phyloP scores from a whole-genome alignment of 1,140 invertebrate species.

The Drosophila ohnishii region DNA sequence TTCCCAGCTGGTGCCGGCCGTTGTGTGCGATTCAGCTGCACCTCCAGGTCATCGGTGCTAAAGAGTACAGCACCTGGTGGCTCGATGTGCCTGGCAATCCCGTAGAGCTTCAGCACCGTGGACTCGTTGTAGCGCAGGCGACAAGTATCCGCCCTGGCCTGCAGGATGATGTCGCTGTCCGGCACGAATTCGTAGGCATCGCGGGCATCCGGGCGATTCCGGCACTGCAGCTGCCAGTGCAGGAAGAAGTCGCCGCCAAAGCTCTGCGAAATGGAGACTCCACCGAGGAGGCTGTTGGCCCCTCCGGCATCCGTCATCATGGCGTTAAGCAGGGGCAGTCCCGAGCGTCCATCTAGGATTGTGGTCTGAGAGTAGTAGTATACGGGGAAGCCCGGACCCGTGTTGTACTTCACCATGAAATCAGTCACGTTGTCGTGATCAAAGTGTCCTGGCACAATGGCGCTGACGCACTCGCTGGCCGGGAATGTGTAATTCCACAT shows the following conservation, averaged over 20 bases:
- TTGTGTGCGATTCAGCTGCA: slow-evolving; percentile 78
- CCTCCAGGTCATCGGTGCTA: slow-evolving; percentile 84
- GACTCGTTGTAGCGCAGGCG: slow-evolving; percentile 89
- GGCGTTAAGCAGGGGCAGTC: slow-evolving; percentile 85
- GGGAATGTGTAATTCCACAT: slow-evolving; percentile 90
- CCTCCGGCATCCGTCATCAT: slow-evolving; percentile 88
- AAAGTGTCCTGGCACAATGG: slow-evolving; percentile 91
- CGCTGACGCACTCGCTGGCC: slow-evolving; percentile 86
- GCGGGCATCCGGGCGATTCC: slow-evolving; percentile 84
- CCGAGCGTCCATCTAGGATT: slow-evolving; percentile 88
- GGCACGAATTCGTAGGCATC: slow-evolving; percentile 87
- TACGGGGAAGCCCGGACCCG: slow-evolving; percentile 89
- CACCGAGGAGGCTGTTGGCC: slow-evolving; percentile 84
- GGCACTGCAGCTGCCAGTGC: slow-evolving; percentile 82
- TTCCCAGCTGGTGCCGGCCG: slow-evolving; percentile 55
- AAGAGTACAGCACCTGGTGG: slow-evolving; percentile 89
- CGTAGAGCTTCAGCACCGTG: slow-evolving; percentile 87
- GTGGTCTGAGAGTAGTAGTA: slow-evolving; percentile 90
- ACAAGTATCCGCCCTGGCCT: slow-evolving; percentile 89
- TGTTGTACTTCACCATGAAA: slow-evolving; percentile 91
- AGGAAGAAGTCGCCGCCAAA: slow-evolving; percentile 82
- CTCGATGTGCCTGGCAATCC: slow-evolving; percentile 87
- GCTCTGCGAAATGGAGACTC: slow-evolving; percentile 79
- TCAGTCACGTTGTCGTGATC: slow-evolving; percentile 92
- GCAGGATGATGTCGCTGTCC: slow-evolving; percentile 86